Evolutionary conservation across 2,888 invertebrate genomes (phyloP), one percentile per base, ranked within the genome.

Genomic region (Coenonympha glycerion): DNA sequence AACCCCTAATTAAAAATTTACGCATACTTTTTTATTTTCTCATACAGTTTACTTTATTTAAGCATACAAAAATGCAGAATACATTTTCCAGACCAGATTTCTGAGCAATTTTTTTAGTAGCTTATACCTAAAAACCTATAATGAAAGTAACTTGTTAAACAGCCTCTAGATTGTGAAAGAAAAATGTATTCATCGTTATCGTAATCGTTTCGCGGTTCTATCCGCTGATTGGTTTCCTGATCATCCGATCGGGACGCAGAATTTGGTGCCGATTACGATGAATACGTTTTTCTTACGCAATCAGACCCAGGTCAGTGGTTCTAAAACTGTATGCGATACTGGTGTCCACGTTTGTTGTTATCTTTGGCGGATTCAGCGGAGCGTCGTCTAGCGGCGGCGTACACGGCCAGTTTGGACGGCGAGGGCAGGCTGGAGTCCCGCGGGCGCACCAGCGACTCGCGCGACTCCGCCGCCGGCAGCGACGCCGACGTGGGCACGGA

Each of bases 251-350:
- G n/a, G n/a, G n/a, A n/a, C n/a, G n/a, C n/a, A n/a, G n/a, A n/a
- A n/a, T n/a, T n/a, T n/a, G n/a, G n/a, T n/a, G n/a, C n/a, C n/a
- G n/a, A n/a, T n/a, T n/a, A n/a, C n/a, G n/a, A n/a, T n/a, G n/a
- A n/a, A n/a, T n/a, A n/a, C n/a, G n/a, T n/a, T n/a, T n/a, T n/a
- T n/a, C n/a, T n/a, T n/a, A n/a, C n/a, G n/a, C n/a, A n/a, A n/a
- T n/a, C n/a, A n/a, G n/a, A n/a, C n/a, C n/a, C n/a, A n/a, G n/a
- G 15, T 6, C 30, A 18, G 13, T 41, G 33, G 40, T 48, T 19
- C 64, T 85, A 93, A 76, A 93, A 93, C 69, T 93, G 93, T 68
- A 93, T 93, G 54, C 92, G 89, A 71, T 92, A 93, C 69, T 90
- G 91, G 42, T 64, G 64, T 19, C 90, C 89, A 51, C 90, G 66